phyloP scores from a whole-genome alignment of 2,888 invertebrate genomes.

The Andricus curvator region DNA sequence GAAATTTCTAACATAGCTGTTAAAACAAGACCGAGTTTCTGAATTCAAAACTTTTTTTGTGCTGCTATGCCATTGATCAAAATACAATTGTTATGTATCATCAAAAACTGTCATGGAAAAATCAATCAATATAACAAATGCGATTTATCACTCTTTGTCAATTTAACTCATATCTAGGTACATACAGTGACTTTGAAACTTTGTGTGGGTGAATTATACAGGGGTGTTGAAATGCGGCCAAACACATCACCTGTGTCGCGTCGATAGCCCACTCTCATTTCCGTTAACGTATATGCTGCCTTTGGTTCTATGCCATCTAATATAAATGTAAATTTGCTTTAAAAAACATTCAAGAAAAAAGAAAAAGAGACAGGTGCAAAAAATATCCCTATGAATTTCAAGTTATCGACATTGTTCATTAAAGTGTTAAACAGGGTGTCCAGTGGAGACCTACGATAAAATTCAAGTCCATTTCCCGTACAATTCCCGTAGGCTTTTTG shows the following conservation, averaged over 20 bases:
- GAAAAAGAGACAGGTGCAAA: neutral
- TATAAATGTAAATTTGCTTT: conserved; percentile 65
- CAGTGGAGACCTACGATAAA: neutral
- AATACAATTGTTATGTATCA: neutral
- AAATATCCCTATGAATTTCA: no score
- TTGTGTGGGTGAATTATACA: conserved; percentile 40
- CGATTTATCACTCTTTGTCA: neutral
- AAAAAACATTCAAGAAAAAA: neutral
- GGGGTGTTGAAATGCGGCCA: conserved; percentile 63
- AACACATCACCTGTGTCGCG: conserved; percentile 62
- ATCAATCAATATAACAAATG: neutral
- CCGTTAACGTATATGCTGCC: conserved; percentile 47
- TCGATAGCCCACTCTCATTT: conserved; percentile 62
- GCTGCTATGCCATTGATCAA: neutral
- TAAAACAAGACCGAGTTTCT: no score
- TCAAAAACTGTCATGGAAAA: neutral
- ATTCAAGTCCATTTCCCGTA: no score
- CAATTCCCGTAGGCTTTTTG: no score
- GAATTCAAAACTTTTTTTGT: no score
- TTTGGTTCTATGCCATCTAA: conserved; percentile 54
- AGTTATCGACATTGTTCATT: no score
- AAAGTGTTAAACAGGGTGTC: neutral
- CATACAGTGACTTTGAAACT: neutral
- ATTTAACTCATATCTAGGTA: neutral
- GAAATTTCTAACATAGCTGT: no score